Percentiles rank a stretch among this genome's conserved stretches.
phyloP scores from a whole-genome alignment of 30 jellyfish, hydroid and myxozoan species.

The Pseudorhiza aurosa region DNA sequence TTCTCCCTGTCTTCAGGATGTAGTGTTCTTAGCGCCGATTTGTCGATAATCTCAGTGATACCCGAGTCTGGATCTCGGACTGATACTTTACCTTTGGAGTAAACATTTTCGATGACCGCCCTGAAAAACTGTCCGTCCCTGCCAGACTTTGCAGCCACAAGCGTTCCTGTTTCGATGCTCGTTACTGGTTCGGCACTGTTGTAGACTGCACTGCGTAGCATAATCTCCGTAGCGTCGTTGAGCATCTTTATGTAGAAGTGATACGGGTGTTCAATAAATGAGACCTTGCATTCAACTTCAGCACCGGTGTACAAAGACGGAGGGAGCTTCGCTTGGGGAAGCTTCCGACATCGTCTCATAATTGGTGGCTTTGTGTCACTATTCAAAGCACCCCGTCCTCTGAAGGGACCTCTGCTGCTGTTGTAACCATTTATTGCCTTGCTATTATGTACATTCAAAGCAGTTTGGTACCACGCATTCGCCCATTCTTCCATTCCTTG shows the following conservation, averaged over 20 bases:
- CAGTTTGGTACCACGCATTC: neutral
- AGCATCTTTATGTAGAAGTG: constrained; percentile 8
- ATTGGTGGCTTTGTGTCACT: neutral
- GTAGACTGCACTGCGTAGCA: constrained; percentile 5
- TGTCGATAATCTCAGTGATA: constrained; percentile 10
- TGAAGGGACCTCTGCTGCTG: neutral
- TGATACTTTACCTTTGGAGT: constrained; percentile 28
- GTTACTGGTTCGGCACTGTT: constrained; percentile 7
- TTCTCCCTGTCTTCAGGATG: constrained; percentile 33
- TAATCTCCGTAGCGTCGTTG: neutral
- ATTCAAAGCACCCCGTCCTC: constrained; percentile 11
- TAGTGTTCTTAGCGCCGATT: constrained; percentile 16
- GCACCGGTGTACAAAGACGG: constrained; percentile 21
- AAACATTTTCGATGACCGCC: constrained; percentile 30
- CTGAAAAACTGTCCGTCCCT: constrained; percentile 15
- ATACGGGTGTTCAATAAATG: constrained; percentile 3
- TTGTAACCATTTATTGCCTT: neutral
- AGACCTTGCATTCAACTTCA: constrained; percentile 15
- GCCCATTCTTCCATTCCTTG: neutral
- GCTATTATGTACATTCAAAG: neutral
- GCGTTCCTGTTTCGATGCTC: constrained; percentile 2
- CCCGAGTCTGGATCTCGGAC: constrained; percentile 53
- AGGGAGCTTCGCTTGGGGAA: constrained; percentile 34
- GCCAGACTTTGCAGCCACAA: constrained; percentile 22
- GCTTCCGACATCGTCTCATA: neutral